Evolutionary conservation across 2,797 vertebrate genomes (phyloP), one percentile per base, ranked within the genome.

Genomic region (Linurgus olivaceus): DNA sequence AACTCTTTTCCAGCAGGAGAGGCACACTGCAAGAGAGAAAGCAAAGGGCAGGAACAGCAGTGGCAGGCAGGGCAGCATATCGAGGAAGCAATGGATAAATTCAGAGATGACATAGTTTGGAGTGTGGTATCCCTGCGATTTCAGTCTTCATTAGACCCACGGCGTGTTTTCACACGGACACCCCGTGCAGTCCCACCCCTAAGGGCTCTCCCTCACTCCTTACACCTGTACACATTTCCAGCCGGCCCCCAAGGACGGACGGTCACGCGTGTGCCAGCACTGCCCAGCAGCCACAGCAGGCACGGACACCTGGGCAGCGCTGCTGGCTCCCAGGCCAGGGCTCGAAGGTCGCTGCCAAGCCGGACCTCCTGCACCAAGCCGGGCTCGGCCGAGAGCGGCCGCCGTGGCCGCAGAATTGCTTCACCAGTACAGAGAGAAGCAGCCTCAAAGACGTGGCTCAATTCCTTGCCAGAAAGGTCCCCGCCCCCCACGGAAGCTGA

Each of bases 21-120:
- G 63, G 29, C 37, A 18, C 16, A 1, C 21, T 6, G 24, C 29
- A 8, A 50, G n/a, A 51, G 19, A 38, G 29, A 15, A 38, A 9
- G 45, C 0, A 0, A 29, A 13, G 1, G 4, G 33, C 4, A 2
- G 1, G 38, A 23, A 23, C 25, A 17, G 37, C 52, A 9, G 24
- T 0, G 0, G 7, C 3, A 8, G 12, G 44, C 42, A 31, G 59
- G 55, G 4, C 51, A 18, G 44, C 13, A 5, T 1, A 1, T 2
- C 6, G 13, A 51, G 44, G 59, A 38, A 65, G 13, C 2, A 7
- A 7, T 0, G 6, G 23, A 8, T 3, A 12, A 24, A 31, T 21
- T 16, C 9, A 2, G 54, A 17, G 31, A 5, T 13, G 6, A 14
- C 5, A 0, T 4, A 4, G 7, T 15, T 25, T 10, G n/a, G n/a